Conservation (phyloP, 2,888 invertebrate species). For the Drosophila picticornis region DNA sequence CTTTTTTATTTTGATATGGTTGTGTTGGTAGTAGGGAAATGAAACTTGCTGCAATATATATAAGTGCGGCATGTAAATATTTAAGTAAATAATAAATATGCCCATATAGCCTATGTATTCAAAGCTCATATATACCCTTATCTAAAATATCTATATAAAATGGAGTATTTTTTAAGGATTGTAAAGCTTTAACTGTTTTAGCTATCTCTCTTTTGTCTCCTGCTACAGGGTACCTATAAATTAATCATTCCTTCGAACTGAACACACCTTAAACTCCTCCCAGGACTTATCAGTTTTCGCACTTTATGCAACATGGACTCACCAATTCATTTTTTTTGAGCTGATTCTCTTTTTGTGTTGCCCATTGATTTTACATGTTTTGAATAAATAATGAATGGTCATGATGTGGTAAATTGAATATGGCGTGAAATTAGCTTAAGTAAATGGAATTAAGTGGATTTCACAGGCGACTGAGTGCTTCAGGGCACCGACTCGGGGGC, state of each 20-base stretch:
- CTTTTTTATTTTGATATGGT: background rate
- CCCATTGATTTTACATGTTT: constrained; percentile 83
- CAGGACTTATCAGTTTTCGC: constrained; percentile 20
- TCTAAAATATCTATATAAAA: background rate
- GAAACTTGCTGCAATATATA: background rate
- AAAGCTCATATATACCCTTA: background rate
- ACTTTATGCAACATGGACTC: constrained; percentile 40
- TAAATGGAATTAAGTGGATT: constrained; percentile 84
- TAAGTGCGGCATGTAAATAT: background rate
- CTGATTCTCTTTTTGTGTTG: constrained; percentile 22
- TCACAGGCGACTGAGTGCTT: constrained; percentile 70
- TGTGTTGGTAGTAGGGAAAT: background rate
- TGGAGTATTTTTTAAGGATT: background rate
- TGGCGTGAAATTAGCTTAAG: constrained; percentile 84
- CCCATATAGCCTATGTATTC: background rate
- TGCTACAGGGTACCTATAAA: constrained; percentile 13
- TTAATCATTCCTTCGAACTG: background rate
- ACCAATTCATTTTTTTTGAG: constrained; percentile 69
- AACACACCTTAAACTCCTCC: background rate
- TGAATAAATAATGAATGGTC: constrained; percentile 83
- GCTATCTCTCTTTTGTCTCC: background rate
- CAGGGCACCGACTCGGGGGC: background rate
- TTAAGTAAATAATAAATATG: background rate
- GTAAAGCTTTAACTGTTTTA: background rate
- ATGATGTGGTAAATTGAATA: constrained; percentile 83